Percentiles rank a stretch among this genome's conserved stretches.
Evolutionary conservation across 2,797 vertebrate species (phyloP).

Genomic region (Premnoplex brunnescens): DNA sequence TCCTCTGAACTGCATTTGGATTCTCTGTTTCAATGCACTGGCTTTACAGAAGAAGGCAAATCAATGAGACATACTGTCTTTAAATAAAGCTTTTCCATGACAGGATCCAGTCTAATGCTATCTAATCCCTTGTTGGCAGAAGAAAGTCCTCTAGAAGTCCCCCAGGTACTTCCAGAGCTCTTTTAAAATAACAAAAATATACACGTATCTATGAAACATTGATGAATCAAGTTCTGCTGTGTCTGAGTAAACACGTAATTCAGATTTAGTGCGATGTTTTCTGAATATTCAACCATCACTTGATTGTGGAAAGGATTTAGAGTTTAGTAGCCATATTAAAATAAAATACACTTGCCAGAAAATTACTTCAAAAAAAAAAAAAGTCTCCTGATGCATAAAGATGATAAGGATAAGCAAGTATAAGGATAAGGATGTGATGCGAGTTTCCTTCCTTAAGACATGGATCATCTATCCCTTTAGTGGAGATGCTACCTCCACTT

Average conservation of each 20-base stretch:
- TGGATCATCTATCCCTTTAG: neutral
- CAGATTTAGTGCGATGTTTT: neutral
- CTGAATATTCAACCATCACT: neutral
- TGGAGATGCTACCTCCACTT: neutral
- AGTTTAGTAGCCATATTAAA: neutral
- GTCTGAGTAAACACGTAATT: neutral
- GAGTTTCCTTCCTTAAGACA: neutral
- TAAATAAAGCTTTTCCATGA: neutral
- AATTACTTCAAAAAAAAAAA: neutral
- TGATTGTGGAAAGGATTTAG: constrained; percentile 1
- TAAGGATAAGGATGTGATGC: neutral
- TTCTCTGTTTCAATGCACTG: neutral
- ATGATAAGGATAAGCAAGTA: neutral
- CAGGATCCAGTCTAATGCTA: neutral
- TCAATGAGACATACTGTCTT: neutral
- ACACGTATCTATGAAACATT: neutral
- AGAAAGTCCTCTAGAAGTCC: neutral
- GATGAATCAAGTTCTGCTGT: neutral
- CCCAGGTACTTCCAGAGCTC: neutral
- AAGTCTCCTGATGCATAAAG: neutral
- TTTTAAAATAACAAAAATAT: neutral
- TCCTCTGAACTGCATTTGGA: neutral
- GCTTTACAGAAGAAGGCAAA: neutral
- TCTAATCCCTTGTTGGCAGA: neutral
- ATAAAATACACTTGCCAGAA: neutral